Evolutionary conservation across 2,113 vertebrate genomes (phyloP).

Genomic region (Odontesthes bonariensis): DNA sequence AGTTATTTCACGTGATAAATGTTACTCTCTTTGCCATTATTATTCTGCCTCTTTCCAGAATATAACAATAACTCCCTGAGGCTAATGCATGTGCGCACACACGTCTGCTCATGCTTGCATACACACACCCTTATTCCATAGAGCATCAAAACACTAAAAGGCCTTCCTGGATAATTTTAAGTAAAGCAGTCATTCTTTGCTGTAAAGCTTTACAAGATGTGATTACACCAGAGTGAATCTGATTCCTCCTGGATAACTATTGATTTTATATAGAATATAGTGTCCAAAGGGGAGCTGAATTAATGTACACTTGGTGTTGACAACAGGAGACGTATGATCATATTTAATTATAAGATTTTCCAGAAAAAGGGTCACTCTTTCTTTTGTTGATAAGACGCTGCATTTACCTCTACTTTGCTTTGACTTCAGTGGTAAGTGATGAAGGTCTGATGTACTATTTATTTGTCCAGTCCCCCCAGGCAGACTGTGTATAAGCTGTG

Average conservation of each 20-base stretch:
- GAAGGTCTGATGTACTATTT: slow-evolving; percentile 60
- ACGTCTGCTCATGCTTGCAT: neutral
- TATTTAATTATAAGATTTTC: slow-evolving; percentile 53
- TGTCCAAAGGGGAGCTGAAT: slow-evolving; percentile 10
- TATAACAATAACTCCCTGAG: slow-evolving; percentile 42
- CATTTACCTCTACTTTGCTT: slow-evolving; percentile 35
- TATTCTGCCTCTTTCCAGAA: slow-evolving; percentile 45
- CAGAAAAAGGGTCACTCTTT: slow-evolving; percentile 39
- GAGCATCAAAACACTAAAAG: neutral
- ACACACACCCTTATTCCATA: slow-evolving; percentile 2
- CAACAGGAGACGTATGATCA: slow-evolving; percentile 39
- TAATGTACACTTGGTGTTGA: slow-evolving; percentile 46
- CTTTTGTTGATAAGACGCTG: slow-evolving; percentile 63
- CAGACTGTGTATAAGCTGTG: slow-evolving; percentile 10
- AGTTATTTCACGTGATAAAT: slow-evolving; percentile 67
- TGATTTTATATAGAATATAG: slow-evolving; percentile 35
- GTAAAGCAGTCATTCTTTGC: slow-evolving; percentile 4
- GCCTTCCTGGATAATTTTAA: slow-evolving; percentile 13
- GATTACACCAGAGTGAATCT: slow-evolving; percentile 16
- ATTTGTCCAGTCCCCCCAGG: slow-evolving; percentile 38
- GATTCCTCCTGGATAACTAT: slow-evolving; percentile 23
- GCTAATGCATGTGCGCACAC: slow-evolving; percentile 31
- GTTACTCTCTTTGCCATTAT: slow-evolving; percentile 48
- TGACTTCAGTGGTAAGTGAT: slow-evolving; percentile 58
- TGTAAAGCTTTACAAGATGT: slow-evolving; percentile 5